Percentiles rank a stretch among this genome's conserved stretches.
Evolutionary conservation across 2,113 vertebrate species (phyloP).

Genomic region (Platysternon megacephalum): DNA sequence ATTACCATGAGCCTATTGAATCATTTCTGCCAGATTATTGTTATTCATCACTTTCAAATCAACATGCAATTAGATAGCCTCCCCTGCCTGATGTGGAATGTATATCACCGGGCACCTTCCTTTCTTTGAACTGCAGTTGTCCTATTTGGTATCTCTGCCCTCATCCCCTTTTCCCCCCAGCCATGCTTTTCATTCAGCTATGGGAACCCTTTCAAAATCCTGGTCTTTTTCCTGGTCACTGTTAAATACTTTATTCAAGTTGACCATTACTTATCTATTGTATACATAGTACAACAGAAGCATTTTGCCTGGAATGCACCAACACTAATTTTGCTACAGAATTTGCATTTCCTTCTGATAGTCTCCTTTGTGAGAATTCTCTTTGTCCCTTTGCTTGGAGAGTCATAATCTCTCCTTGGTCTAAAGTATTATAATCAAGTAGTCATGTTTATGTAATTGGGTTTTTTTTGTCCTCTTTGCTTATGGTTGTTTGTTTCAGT

Average conservation of each 20-base stretch:
- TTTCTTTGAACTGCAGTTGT: slow-evolving; percentile 54
- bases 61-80: slow-evolving; percentile 9
- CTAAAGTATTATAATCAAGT: not conserved
- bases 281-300: not conserved
- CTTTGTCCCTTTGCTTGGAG: slow-evolving; percentile 5
- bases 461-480: not conserved
- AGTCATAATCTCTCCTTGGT: not conserved
- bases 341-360: slow-evolving; percentile 1
- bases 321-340: not conserved
- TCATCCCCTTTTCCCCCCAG: slow-evolving; percentile 26
- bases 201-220: slow-evolving; percentile 3
- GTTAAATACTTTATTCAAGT: slow-evolving; percentile 36
- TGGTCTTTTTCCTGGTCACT: not conserved
- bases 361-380: not conserved
- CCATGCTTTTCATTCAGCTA: slow-evolving; percentile 23
- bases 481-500: not conserved
- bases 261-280: not conserved
- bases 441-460: not conserved
- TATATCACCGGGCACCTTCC: not conserved
- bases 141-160: slow-evolving; percentile 32
- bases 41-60: slow-evolving; percentile 34
- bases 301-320: not conserved
- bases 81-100: not conserved
- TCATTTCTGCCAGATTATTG: slow-evolving; percentile 41
- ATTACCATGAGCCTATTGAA: slow-evolving; percentile 40